Evolutionary conservation across 2,888 invertebrate genomes (phyloP), one percentile per base, ranked within the genome.

Genomic region (Orthonevra nobilis): DNA sequence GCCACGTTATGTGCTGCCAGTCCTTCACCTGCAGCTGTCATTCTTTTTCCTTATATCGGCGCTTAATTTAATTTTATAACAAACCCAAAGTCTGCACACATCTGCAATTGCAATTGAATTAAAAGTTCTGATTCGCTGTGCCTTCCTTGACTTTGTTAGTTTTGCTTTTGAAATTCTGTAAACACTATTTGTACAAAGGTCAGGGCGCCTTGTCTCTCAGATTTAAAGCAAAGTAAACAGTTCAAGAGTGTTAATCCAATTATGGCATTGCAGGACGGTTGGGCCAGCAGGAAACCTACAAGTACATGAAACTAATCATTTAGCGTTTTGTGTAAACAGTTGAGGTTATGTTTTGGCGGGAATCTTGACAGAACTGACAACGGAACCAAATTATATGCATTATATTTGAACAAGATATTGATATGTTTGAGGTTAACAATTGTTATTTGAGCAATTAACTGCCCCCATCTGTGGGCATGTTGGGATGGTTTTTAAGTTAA

Each of bases 91-190:
- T 70, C 50, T 56, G 54, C 23, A 63, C 50, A 75, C 75, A 75
- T 70, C 63, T 75, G 75, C 75, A 75, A 69, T 63, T 17, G 56
- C 63, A 70, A 75, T 75, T 70, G 70, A 75, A 75, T 75, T 75
- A 75, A 75, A 75, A 75, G 17, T 75, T 75, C 30, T 28, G 50
- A 12, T 48, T 42, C 20, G 36, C 56, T 28, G 46, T 30, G 26
- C 12, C 38, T n/a, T n/a, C n/a, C n/a, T n/a, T n/a, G n/a, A n/a
- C n/a, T n/a, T n/a, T n/a, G n/a, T n/a, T n/a, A n/a, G n/a, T n/a
- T n/a, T n/a, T n/a, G n/a, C n/a, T n/a, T n/a, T n/a, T n/a, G n/a
- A n/a, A n/a, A n/a, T n/a, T n/a, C n/a, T n/a, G n/a, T n/a, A n/a
- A n/a, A n/a, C n/a, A n/a, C n/a, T n/a, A n/a, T n/a, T n/a, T n/a